A percentile compares a stretch with the other conserved stretches of the same genome.
Conservation (phyloP, 1,140 invertebrate species). For the Neodiprion lecontei region DNA sequence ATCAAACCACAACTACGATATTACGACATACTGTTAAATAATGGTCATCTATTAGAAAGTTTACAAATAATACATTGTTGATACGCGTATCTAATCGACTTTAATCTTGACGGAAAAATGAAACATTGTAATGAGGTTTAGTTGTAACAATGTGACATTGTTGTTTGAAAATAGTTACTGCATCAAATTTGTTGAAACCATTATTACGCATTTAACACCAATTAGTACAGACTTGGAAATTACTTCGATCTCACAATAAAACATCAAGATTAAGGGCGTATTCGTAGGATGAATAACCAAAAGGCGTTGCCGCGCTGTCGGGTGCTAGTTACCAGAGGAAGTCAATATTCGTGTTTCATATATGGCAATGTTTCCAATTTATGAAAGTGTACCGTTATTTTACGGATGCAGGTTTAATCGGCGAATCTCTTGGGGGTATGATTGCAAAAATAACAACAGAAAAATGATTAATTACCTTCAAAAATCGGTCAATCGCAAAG, state of each 20-base stretch:
- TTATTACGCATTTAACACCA: not conserved
- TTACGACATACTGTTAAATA: no score
- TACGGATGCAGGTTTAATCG: not conserved
- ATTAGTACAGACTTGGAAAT: not conserved
- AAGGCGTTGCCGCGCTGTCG: conserved; percentile 42
- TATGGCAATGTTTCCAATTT: not conserved
- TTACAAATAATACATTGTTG: no score
- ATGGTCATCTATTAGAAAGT: no score
- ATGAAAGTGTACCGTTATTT: not conserved
- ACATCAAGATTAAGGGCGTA: conserved; percentile 20
- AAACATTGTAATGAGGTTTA: not conserved
- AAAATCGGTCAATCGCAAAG: conserved; percentile 3
- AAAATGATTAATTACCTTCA: not conserved
- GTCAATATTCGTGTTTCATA: not conserved
- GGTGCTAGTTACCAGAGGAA: not conserved
- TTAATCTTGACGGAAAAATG: no score
- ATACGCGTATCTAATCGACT: no score
- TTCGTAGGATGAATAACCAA: conserved; percentile 30
- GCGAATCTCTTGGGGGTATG: not conserved
- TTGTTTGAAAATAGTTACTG: not conserved
- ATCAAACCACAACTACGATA: no score
- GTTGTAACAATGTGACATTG: not conserved
- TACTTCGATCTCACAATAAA: not conserved
- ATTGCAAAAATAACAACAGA: not conserved
- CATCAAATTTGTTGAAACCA: not conserved